Percentiles rank a stretch among this genome's conserved stretches.
Evolutionary conservation across 2,888 invertebrate species (phyloP).

Genomic region (Eumerus sabulonum): DNA sequence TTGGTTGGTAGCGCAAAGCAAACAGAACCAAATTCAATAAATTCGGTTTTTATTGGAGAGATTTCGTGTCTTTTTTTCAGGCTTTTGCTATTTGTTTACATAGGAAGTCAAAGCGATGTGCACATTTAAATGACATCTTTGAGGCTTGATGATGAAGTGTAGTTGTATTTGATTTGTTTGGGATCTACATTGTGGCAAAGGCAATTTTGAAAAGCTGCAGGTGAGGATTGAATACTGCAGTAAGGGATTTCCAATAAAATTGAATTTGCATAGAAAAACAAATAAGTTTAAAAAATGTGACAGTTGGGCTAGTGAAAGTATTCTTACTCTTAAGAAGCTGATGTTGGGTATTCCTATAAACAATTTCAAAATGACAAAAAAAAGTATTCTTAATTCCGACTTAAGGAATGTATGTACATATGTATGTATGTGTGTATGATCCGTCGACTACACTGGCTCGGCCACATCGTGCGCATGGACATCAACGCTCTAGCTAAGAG

Average conservation of each 20-base stretch:
- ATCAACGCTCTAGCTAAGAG: too few relatives aligned
- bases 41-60: conserved; percentile 68
- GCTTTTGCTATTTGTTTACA: conserved; percentile 50
- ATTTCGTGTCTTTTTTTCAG: conserved; percentile 38
- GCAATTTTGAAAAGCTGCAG: conserved; percentile 45
- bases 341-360: too few relatives aligned
- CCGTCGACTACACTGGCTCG: too few relatives aligned
- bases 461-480: too few relatives aligned
- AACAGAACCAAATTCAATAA: conserved; percentile 68
- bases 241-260: conserved; percentile 34
- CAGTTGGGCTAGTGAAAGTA: too few relatives aligned
- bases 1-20: conserved; percentile 56
- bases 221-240: conserved; percentile 8
- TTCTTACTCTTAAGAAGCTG: too few relatives aligned
- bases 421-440: too few relatives aligned
- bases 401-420: too few relatives aligned
- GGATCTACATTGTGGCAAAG: conserved; percentile 22
- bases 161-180: conserved; percentile 19
- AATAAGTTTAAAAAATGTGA: too few relatives aligned
- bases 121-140: conserved; percentile 68
- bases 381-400: too few relatives aligned
- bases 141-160: conserved; percentile 56
- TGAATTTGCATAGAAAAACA: conserved; percentile 24
- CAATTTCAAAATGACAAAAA: too few relatives aligned
- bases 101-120: conserved; percentile 68